These are phyloP conservation scores for Typhlomys cinereus DNA, from an alignment of 2,113 vertebrate genomes.

Conservation along the genomic window DNA sequence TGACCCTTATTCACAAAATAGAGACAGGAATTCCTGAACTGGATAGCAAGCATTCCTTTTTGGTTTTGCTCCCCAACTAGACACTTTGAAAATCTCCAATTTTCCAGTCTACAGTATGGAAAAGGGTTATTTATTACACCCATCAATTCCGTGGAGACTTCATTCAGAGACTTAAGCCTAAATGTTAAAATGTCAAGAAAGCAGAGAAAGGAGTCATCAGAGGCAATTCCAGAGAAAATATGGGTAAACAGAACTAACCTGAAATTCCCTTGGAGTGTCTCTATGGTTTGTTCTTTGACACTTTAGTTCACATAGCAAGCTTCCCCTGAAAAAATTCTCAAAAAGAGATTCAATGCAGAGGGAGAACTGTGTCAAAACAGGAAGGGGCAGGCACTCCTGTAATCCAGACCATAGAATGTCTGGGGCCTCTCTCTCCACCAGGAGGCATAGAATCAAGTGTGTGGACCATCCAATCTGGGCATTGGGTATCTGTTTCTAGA, in stretches of 20 bases:
- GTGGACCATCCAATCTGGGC: not conserved
- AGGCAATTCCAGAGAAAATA: not conserved
- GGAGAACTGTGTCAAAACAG: not conserved
- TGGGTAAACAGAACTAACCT: not conserved
- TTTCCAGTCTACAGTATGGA: not conserved
- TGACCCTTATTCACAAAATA: not conserved
- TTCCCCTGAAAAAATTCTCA: not conserved
- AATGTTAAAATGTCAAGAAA: not conserved
- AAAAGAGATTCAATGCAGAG: not conserved
- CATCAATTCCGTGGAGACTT: not conserved
- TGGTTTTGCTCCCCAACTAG: not conserved
- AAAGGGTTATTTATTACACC: not conserved
- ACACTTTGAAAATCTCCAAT: conserved; percentile 19
- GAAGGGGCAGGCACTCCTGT: not conserved
- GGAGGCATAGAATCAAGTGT: not conserved
- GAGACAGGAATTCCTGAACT: not conserved
- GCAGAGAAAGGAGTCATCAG: not conserved
- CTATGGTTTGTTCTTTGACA: not conserved
- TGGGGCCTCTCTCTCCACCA: not conserved
- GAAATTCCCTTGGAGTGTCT: not conserved
- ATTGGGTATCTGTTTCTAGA: conserved; percentile 19
- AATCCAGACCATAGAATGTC: not conserved
- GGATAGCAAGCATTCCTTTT: not conserved
- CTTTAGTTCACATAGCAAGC: accelerated
- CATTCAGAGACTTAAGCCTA: not conserved